Conservation (phyloP, 2,888 invertebrate species). For the Hypercompe scribonia region DNA sequence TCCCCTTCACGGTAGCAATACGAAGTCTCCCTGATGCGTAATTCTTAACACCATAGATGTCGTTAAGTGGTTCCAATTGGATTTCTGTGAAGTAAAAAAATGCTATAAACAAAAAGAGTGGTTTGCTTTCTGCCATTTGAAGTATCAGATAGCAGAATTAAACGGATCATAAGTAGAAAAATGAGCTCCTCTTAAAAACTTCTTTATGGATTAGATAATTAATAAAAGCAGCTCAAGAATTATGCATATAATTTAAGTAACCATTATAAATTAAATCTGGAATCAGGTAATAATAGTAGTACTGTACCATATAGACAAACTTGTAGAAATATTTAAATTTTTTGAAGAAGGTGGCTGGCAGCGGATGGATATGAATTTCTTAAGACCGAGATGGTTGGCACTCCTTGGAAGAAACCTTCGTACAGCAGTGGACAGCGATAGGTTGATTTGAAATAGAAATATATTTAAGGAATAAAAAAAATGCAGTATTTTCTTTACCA, state of each 20-base stretch:
- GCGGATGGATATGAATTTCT: no score
- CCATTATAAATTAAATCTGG: background rate
- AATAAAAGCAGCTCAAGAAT: background rate
- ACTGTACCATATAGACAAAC: background rate
- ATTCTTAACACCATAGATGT: constrained; percentile 87
- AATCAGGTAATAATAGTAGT: no score
- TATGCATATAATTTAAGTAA: background rate
- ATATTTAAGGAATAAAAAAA: background rate
- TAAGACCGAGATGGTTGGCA: no score
- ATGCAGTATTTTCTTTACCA: constrained; percentile 74
- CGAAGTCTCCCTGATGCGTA: constrained; percentile 90
- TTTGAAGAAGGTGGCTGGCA: no score
- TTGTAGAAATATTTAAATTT: no score
- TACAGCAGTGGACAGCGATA: no score
- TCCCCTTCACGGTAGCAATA: constrained; percentile 90
- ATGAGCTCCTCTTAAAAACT: no score
- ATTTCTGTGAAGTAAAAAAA: constrained; percentile 79
- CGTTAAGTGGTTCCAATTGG: constrained; percentile 88
- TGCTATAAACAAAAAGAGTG: no score
- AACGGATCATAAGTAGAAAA: background rate
- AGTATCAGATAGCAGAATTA: background rate
- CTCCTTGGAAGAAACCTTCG: no score
- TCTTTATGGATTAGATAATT: no score
- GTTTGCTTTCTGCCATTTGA: no score
- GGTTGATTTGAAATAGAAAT: no score